phyloP scores from a whole-genome alignment of 2,113 vertebrate species.

The Caretta caretta region DNA sequence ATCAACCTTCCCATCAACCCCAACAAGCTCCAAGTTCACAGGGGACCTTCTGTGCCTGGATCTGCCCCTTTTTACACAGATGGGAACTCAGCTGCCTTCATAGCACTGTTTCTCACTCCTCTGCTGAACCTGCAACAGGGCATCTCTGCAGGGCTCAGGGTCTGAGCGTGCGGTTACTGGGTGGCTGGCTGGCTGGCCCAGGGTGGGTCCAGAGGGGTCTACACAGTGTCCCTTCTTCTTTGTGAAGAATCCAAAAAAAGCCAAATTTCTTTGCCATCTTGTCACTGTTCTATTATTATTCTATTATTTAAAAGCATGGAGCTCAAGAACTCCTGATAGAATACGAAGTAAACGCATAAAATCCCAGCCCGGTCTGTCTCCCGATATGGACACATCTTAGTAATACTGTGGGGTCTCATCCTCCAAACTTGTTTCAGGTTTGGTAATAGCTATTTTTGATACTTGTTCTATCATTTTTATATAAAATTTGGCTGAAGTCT shows the following conservation, averaged over 20 bases:
- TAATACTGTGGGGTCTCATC: background rate
- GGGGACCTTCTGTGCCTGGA: background rate
- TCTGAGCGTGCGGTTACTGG: background rate
- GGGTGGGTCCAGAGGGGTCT: background rate
- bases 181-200: background rate
- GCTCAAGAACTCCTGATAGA: background rate
- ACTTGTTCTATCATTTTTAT: background rate
- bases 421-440: background rate
- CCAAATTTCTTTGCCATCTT: background rate
- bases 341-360: background rate
- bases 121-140: background rate
- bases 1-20: background rate
- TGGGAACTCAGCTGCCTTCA: background rate
- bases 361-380: background rate
- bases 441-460: accelerated
- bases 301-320: background rate
- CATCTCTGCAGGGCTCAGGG: background rate
- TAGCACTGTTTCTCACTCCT: background rate
- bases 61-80: background rate
- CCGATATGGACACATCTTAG: background rate
- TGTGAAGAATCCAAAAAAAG: background rate
- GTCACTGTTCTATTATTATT: background rate
- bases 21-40: background rate
- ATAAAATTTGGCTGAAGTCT: background rate
- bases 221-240: background rate